Percentiles rank a stretch among this genome's conserved stretches.
Evolutionary conservation across 1,140 invertebrate genomes (phyloP).

Genomic region (Heliconius nattereri): DNA sequence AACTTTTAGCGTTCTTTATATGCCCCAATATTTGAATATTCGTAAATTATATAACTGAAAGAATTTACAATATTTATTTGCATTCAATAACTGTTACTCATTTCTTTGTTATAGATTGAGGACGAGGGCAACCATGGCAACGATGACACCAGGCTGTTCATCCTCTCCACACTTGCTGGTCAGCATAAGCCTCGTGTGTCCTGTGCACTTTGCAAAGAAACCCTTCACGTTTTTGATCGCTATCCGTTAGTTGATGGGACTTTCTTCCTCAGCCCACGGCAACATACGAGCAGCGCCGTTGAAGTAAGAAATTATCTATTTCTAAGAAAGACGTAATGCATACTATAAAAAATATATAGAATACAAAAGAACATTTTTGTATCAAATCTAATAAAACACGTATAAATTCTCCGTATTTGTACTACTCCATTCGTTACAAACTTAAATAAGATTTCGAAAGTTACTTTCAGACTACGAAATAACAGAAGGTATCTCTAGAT

Average conservation of each 20-base stretch:
- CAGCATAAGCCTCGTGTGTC: constrained; percentile 90
- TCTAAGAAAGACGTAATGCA: background rate
- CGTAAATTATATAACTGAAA: constrained; percentile 3
- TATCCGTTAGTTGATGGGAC: constrained; percentile 98
- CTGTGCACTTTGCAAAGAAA: constrained; percentile 94
- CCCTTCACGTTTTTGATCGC: constrained; percentile 96
- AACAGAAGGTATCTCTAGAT: constrained; percentile 49
- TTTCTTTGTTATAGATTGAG: constrained; percentile 90
- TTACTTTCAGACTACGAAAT: constrained; percentile 65
- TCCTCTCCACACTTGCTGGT: constrained; percentile 93
- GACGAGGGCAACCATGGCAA: constrained; percentile 98
- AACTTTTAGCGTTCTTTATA: constrained; percentile 91
- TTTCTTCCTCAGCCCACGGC: constrained; percentile 96
- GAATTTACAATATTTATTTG: background rate
- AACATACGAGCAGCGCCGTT: constrained; percentile 91
- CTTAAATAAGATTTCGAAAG: constrained; percentile 72
- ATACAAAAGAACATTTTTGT: background rate
- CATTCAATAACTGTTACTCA: constrained; percentile 8
- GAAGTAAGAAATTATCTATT: constrained; percentile 80
- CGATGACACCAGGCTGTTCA: constrained; percentile 97
- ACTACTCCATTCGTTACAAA: constrained; percentile 41
- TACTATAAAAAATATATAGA: background rate
- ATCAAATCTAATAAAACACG: background rate
- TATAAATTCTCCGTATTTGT: background rate
- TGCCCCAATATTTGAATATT: constrained; percentile 83